Base-by-base conservation (phyloP, 1,140 invertebrate genomes). In the Nebria ingens region DNA sequence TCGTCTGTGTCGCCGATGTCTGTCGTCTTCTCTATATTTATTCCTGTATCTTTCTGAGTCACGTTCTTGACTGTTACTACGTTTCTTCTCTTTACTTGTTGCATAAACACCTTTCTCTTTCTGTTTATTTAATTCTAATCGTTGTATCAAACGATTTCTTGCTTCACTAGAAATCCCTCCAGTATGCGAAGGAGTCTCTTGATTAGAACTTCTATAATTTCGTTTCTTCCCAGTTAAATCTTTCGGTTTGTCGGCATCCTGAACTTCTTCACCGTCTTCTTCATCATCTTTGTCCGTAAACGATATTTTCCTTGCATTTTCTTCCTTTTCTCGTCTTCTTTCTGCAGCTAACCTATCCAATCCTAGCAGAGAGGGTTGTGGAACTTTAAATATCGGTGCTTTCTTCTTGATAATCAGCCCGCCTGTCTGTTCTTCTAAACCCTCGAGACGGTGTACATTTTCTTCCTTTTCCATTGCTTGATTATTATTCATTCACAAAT, bases 161-260 rank as follows among this genome's bases (percentile, higher is more conserved):
- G 90, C 91, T 68, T 87, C 84, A 53, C 81, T 79, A 34, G 86
- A 89, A 1, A 97, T 85, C 20, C 93, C 93, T 29, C 92, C 93
- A 2, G 93, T 94, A 65, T 97, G 83, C 0, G 93, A 90, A 0
- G 94, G 94, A 4, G 93, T 97, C 74, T 97, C 94, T 63, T 87
- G 83, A 62, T 83, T 79, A 6, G 83, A 74, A 55, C 80, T 73
- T 54, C 93, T 76, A 65, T 93, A 92, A 69, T 88, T 83, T 59
- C 89, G 69, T 52, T 70, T 76, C 15, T 45, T 45, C 3, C 40
- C 40, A 9, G 6, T 12, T 45, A 4, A 11, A 19, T 75, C 70
- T 51, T 71, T 76, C 53, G 70, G 21, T 42, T 60, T 52, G 34
- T 59, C 60, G 21, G 73, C 63, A 56, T 66, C 65, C 56, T 68